phyloP scores from a whole-genome alignment of 2,888 invertebrate species.

The Cephalotes varians region DNA sequence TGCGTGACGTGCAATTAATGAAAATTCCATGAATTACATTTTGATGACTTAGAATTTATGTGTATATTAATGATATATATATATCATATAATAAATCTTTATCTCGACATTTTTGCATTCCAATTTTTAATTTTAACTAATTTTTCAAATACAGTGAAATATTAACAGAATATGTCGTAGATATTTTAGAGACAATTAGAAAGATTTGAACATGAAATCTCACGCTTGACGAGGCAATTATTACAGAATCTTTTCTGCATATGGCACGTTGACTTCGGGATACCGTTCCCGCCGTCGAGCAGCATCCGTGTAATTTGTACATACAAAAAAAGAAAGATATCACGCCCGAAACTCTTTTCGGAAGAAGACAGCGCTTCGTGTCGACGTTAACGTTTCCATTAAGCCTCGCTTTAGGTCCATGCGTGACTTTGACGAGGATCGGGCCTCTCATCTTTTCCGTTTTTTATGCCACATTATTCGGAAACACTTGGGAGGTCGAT shows the following conservation, averaged over 20 bases:
- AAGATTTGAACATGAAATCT: not conserved
- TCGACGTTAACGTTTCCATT: conserved; percentile 76
- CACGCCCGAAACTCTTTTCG: conserved; percentile 28
- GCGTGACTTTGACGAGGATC: conserved; percentile 77
- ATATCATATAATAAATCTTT: not conserved
- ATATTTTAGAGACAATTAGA: not conserved
- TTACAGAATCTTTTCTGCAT: conserved; percentile 10
- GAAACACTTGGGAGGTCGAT: conserved; percentile 71
- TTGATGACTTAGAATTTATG: not conserved
- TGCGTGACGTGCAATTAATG: not conserved
- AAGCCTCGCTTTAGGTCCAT: conserved; percentile 60
- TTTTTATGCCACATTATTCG: conserved; percentile 65
- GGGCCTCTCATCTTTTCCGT: conserved; percentile 24
- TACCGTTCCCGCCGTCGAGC: not conserved
- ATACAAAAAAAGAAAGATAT: conserved; percentile 25
- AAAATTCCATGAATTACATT: not conserved
- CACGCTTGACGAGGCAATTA: not conserved
- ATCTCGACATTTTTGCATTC: not conserved
- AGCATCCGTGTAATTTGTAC: conserved; percentile 48
- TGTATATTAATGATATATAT: not conserved
- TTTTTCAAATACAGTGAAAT: not conserved
- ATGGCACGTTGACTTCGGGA: conserved; percentile 6
- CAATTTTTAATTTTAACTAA: not conserved
- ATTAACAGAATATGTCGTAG: not conserved
- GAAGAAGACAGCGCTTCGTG: conserved; percentile 53